Evolutionary conservation across 2,888 invertebrate genomes (phyloP).

Genomic region (Lysandra bellargus): DNA sequence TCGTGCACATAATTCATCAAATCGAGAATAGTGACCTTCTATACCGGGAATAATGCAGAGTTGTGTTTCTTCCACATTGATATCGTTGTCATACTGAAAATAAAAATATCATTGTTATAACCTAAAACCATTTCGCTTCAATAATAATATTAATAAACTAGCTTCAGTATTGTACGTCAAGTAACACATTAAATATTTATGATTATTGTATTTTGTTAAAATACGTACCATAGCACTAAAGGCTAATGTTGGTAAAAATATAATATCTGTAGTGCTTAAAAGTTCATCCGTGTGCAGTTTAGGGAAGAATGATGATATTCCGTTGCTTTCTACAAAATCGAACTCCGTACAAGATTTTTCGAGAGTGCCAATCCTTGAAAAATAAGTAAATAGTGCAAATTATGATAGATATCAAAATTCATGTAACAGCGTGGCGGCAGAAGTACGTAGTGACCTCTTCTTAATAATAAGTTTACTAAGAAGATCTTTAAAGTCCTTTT

Average conservation of each 20-base stretch:
- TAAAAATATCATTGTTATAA: not conserved
- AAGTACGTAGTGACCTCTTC: too few relatives aligned
- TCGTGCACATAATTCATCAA: conserved; percentile 50
- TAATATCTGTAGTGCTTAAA: not conserved
- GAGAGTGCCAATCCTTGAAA: not conserved
- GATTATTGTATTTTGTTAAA: conserved; percentile 38
- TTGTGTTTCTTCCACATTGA: conserved; percentile 41
- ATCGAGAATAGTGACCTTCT: conserved; percentile 52
- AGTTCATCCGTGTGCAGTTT: conserved; percentile 1
- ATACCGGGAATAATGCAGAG: conserved; percentile 57
- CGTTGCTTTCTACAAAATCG: not conserved
- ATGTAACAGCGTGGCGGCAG: too few relatives aligned
- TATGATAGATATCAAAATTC: too few relatives aligned
- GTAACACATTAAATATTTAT: conserved; percentile 41
- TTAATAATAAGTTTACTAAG: too few relatives aligned
- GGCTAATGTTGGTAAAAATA: not conserved
- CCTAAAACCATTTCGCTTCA: not conserved
- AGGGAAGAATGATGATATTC: not conserved
- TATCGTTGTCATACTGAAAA: conserved; percentile 47
- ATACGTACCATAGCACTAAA: not conserved
- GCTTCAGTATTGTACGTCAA: conserved; percentile 39
- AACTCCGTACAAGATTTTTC: not conserved
- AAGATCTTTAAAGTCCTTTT: too few relatives aligned
- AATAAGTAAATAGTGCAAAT: not conserved
- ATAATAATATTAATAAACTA: not conserved